A percentile compares a stretch with the other conserved stretches of the same genome.
Conservation (phyloP, 2,797 vertebrate genomes). For the Arrhamphus sclerolepis region DNA sequence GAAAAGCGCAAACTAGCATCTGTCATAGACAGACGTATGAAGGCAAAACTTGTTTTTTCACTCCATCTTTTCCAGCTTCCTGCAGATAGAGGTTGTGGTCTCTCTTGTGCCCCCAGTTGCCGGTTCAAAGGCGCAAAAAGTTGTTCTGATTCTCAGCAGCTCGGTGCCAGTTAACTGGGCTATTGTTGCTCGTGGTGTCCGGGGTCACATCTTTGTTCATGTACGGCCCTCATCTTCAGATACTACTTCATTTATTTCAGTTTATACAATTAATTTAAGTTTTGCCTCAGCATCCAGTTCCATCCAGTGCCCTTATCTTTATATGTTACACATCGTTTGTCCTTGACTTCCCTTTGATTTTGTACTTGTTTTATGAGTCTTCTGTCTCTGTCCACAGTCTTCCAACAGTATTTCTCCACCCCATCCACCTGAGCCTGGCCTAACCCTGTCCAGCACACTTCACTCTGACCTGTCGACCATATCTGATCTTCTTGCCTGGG, state of each 20-base stretch:
- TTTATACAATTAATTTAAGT: neutral
- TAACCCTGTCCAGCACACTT: constrained; percentile 67
- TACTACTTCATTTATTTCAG: no score
- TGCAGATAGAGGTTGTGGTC: constrained; percentile 79
- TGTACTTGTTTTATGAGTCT: constrained; percentile 4
- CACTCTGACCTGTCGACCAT: constrained; percentile 67
- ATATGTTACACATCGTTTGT: neutral
- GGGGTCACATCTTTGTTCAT: constrained; percentile 75
- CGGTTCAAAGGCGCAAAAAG: constrained; percentile 39
- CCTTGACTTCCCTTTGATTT: neutral
- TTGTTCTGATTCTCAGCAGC: constrained; percentile 82
- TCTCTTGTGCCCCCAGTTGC: constrained; percentile 68
- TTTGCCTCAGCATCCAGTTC: no score
- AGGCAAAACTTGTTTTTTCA: neutral
- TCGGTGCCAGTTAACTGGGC: constrained; percentile 79
- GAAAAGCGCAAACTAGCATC: neutral
- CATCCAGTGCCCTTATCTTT: no score
- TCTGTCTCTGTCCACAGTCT: constrained; percentile 63
- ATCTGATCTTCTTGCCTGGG: constrained; percentile 74
- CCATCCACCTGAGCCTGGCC: constrained; percentile 65
- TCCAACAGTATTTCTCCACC: constrained; percentile 78
- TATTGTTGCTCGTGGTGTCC: constrained; percentile 66
- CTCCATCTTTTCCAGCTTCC: constrained; percentile 59
- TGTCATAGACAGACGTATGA: no score
- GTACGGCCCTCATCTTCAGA: constrained; percentile 54